Evolutionary conservation across 2,888 invertebrate species (phyloP).

Genomic region (Parnassius glacialis): DNA sequence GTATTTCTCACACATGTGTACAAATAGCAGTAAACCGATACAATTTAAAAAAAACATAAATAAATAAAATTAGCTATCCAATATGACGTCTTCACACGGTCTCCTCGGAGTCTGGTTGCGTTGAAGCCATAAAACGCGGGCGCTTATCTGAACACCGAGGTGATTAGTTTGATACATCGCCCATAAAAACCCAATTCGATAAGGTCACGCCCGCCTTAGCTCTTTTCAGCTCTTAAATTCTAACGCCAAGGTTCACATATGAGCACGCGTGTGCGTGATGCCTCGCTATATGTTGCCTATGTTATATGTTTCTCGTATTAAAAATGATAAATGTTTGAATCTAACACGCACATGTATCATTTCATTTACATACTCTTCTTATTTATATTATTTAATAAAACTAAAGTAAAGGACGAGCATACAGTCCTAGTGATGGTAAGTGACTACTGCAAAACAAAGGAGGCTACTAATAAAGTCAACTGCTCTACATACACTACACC

Average conservation of each 20-base stretch:
- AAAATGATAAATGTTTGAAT: not conserved
- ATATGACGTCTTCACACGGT: conserved; percentile 20
- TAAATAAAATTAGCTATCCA: conserved; percentile 14
- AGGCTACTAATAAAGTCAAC: too few species aligned
- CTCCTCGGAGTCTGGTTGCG: conserved; percentile 22
- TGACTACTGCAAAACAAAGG: too few species aligned
- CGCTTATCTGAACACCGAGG: conserved; percentile 34
- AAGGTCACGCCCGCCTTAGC: conserved; percentile 30
- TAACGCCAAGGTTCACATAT: conserved; percentile 16
- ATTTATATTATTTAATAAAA: too few species aligned
- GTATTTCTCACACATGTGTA: not conserved
- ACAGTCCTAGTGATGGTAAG: too few species aligned
- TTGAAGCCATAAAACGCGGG: conserved; percentile 18
- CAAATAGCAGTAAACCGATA: conserved; percentile 13
- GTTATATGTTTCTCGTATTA: not conserved
- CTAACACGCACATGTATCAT: not conserved
- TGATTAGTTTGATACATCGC: conserved; percentile 60
- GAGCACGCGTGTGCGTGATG: conserved; percentile 5
- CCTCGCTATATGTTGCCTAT: not conserved
- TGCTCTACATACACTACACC: too few species aligned
- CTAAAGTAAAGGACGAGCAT: too few species aligned
- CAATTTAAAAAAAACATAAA: too few species aligned
- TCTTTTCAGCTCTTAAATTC: conserved; percentile 24
- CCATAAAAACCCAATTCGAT: conserved; percentile 32
- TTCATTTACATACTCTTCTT: too few species aligned